These are phyloP conservation scores for Dryoscopus gambensis DNA, from an alignment of 2,113 vertebrate species.

Conservation along the genomic window DNA sequence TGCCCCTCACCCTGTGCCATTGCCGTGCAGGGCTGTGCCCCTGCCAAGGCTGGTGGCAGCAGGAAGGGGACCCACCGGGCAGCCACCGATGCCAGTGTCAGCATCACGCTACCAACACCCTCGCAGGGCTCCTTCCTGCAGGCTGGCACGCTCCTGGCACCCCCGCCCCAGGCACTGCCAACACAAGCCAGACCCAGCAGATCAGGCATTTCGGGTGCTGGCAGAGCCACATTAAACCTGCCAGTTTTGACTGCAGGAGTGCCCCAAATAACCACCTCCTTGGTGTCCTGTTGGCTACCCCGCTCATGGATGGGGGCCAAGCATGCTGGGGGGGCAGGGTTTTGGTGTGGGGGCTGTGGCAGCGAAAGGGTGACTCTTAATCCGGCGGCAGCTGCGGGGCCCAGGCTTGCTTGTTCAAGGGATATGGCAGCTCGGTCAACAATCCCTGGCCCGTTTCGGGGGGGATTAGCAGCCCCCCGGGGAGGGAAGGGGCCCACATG, in stretches of 20 bases:
- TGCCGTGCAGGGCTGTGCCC: background rate
- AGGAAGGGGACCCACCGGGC: background rate
- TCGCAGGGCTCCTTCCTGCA: background rate
- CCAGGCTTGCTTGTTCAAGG: constrained; percentile 62
- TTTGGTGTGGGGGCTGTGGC: background rate
- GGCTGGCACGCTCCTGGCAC: background rate
- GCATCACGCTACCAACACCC: background rate
- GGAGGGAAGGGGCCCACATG: constrained; percentile 45
- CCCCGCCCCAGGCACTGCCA: background rate
- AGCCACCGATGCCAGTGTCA: background rate
- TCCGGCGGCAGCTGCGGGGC: constrained; percentile 40
- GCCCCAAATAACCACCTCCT: background rate
- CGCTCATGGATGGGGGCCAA: rapidly evolving
- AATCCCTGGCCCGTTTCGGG: background rate
- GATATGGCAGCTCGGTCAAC: constrained; percentile 63
- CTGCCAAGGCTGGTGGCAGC: background rate
- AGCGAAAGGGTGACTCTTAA: constrained; percentile 38
- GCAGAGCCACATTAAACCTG: background rate
- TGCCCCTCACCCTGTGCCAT: background rate
- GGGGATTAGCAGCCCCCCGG: constrained; percentile 42
- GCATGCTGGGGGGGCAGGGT: rapidly evolving
- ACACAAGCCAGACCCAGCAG: background rate
- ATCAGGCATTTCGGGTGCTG: background rate
- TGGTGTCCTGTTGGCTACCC: background rate
- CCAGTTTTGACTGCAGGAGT: background rate